Conservation (phyloP, 1,140 invertebrate species). For the Gryon sp. region DNA sequence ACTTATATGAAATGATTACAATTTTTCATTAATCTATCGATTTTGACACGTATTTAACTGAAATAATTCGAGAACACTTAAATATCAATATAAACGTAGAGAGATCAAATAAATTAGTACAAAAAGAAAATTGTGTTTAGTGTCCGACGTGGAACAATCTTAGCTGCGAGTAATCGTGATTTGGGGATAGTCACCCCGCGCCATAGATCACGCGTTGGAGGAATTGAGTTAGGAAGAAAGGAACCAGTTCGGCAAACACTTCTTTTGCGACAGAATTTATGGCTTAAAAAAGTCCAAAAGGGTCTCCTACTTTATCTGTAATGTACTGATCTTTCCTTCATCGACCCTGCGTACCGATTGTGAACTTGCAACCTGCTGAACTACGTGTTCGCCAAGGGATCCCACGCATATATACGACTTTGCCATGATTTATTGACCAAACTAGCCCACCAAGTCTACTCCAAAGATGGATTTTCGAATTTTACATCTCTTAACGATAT, state of each 20-base stretch:
- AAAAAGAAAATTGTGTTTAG: conserved; percentile 6
- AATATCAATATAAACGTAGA: not conserved
- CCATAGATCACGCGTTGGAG: conserved; percentile 77
- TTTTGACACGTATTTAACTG: no score
- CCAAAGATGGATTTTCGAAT: conserved; percentile 48
- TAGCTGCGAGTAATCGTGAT: conserved; percentile 68
- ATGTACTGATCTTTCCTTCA: conserved; percentile 79
- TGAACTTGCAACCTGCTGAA: conserved; percentile 63
- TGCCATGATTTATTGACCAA: conserved; percentile 73
- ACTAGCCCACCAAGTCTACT: conserved; percentile 29
- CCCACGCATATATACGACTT: conserved; percentile 50
- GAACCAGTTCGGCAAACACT: conserved; percentile 80
- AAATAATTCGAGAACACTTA: no score
- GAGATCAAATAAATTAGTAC: not conserved
- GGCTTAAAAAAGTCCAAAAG: conserved; percentile 79
- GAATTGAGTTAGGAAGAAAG: conserved; percentile 80
- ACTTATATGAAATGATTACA: no score
- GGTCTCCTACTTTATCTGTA: conserved; percentile 79
- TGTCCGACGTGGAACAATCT: conserved; percentile 37
- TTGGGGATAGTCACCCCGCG: conserved; percentile 69
- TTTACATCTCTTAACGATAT: conserved; percentile 51
- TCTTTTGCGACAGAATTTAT: conserved; percentile 76
- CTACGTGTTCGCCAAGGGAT: conserved; percentile 65
- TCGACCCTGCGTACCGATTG: conserved; percentile 67
- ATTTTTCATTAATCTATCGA: no score